phyloP scores from a whole-genome alignment of 2,797 vertebrate genomes.

The Apodemus agrarius region DNA sequence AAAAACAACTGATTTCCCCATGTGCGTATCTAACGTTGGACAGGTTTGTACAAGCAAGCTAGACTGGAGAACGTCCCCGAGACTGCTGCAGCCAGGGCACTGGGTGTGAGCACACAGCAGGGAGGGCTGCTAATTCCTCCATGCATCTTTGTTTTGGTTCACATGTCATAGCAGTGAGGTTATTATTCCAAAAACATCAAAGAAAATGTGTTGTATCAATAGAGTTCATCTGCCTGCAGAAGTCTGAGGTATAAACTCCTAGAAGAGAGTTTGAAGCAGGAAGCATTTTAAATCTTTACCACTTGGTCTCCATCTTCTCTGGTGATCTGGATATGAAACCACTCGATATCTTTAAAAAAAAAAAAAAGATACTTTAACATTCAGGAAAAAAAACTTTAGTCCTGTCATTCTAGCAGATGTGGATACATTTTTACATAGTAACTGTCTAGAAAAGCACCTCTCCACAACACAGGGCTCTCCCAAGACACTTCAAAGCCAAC shows the following conservation, averaged over 20 bases:
- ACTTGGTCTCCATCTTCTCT: conserved; percentile 92
- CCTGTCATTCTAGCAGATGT: neutral
- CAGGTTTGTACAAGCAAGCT: neutral
- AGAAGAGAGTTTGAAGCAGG: neutral
- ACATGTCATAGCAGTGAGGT: neutral
- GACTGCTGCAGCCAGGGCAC: neutral
- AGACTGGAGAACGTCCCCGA: neutral
- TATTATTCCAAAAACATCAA: conserved; percentile 15
- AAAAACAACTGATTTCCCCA: conserved; percentile 16
- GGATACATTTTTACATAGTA: conserved; percentile 44
- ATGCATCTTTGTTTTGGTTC: neutral
- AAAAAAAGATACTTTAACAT: conserved; percentile 55
- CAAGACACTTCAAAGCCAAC: neutral
- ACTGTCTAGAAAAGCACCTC: neutral
- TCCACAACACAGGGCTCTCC: neutral
- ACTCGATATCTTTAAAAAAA: conserved; percentile 93
- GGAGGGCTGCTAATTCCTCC: neutral
- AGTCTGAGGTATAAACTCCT: neutral
- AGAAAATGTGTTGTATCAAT: neutral
- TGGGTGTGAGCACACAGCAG: neutral
- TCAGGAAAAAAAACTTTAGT: conserved; percentile 20
- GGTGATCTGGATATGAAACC: conserved; percentile 90
- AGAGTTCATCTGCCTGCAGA: conserved; percentile 11
- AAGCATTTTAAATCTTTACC: conserved; percentile 86
- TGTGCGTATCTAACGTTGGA: neutral